Percentiles rank a stretch among this genome's conserved stretches.
These are phyloP conservation scores for Platyrinchus mystaceus DNA, from an alignment of 2,797 vertebrate genomes.

Conservation along the genomic window DNA sequence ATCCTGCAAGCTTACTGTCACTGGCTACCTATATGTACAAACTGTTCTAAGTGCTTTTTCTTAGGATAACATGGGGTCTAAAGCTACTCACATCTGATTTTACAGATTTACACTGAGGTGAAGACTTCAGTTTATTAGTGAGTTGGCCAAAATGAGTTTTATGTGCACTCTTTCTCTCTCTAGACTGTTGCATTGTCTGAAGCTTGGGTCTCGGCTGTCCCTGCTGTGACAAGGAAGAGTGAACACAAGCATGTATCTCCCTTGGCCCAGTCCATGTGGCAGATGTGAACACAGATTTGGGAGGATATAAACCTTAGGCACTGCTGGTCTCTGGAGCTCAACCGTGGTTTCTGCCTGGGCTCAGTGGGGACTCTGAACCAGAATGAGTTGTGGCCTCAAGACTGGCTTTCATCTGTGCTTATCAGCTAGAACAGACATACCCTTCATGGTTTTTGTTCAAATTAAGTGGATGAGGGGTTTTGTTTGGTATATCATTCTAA, in stretches of 20 bases:
- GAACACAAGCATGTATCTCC: background rate
- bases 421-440: slow-evolving; percentile 37
- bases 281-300: background rate
- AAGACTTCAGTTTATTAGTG: background rate
- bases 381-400: slow-evolving; percentile 41
- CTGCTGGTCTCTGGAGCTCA: background rate
- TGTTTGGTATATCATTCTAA: background rate
- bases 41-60: background rate
- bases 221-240: background rate
- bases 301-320: background rate
- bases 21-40: background rate
- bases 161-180: background rate
- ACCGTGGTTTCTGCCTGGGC: background rate
- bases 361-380: slow-evolving; percentile 1
- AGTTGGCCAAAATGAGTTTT: background rate
- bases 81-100: background rate
- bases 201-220: background rate
- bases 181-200: background rate
- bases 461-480: background rate
- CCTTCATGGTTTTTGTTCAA: background rate
- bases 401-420: slow-evolving; percentile 40
- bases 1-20: background rate
- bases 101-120: background rate
- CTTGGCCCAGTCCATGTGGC: background rate
- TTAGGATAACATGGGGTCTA: background rate